phyloP scores from a whole-genome alignment of 2,888 invertebrate genomes.

The Caenorhabditis sp. region DNA sequence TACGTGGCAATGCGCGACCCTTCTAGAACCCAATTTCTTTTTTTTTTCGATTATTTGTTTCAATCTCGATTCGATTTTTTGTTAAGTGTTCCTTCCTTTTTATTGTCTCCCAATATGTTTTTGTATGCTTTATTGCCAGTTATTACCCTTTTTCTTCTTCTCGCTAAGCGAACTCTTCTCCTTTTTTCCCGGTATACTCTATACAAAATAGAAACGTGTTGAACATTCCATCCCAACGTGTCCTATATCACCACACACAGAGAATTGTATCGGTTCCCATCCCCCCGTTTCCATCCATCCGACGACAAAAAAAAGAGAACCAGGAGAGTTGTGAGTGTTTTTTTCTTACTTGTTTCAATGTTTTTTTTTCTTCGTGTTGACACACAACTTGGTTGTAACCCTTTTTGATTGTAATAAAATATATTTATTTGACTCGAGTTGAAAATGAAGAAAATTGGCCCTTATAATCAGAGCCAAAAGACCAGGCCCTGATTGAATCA shows the following conservation, averaged over 20 bases:
- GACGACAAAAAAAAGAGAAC: background rate
- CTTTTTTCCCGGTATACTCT: background rate
- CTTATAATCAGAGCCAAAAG: too few relatives aligned
- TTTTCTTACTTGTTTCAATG: background rate
- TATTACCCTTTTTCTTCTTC: background rate
- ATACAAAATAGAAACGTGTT: background rate
- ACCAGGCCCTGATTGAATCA: too few relatives aligned
- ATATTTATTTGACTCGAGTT: conserved; percentile 1
- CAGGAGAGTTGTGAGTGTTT: conserved; percentile 9
- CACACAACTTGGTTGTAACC: background rate
- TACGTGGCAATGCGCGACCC: background rate
- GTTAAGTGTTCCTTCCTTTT: background rate
- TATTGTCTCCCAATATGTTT: background rate
- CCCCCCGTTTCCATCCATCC: background rate
- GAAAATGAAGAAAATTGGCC: too few relatives aligned
- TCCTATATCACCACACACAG: background rate
- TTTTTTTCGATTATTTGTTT: background rate
- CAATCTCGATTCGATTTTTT: conserved; percentile 2
- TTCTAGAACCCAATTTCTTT: background rate
- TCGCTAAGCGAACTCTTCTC: background rate
- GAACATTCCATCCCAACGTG: background rate
- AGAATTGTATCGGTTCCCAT: background rate
- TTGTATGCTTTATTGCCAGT: conserved; percentile 6
- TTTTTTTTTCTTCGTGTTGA: background rate
- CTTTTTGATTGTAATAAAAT: background rate